Evolutionary conservation across 1,140 invertebrate species (phyloP).

Genomic region (Tachypleus tridentatus): DNA sequence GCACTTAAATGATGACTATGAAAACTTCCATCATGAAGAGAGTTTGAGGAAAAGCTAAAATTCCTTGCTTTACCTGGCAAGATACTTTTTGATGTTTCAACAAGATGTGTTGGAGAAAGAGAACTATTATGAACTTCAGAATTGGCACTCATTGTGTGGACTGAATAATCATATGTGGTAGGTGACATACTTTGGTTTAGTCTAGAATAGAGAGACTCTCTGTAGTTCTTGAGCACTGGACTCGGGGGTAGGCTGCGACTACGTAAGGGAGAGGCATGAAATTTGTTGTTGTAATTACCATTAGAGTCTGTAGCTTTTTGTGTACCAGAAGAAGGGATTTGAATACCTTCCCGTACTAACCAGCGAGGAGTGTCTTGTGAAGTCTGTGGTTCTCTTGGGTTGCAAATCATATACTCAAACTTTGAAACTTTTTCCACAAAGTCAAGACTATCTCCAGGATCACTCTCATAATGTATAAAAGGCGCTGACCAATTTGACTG

Average conservation of each 20-base stretch:
- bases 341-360: slow-evolving; percentile 21
- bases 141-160: no score
- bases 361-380: slow-evolving; percentile 19
- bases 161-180: no score
- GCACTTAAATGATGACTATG: slow-evolving; percentile 26
- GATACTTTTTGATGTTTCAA: background rate
- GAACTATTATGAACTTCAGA: background rate
- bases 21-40: slow-evolving; percentile 8
- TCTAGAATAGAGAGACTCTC: background rate
- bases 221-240: background rate
- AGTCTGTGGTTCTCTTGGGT: slow-evolving; percentile 15
- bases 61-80: background rate
- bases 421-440: slow-evolving; percentile 30
- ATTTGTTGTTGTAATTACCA: background rate
- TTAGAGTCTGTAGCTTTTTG: background rate
- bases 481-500: background rate
- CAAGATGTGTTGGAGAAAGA: background rate
- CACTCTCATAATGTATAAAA: slow-evolving; percentile 10
- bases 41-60: background rate
- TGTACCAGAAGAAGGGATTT: slow-evolving; percentile 13
- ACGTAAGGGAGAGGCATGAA: background rate
- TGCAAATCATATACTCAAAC: slow-evolving; percentile 28
- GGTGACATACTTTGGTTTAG: background rate
- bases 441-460: slow-evolving; percentile 28
- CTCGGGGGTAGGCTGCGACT: background rate